These are phyloP conservation scores for Diadema setosum DNA, from an alignment of 35 echinoderm and acorn worm genomes.

Conservation along the genomic window DNA sequence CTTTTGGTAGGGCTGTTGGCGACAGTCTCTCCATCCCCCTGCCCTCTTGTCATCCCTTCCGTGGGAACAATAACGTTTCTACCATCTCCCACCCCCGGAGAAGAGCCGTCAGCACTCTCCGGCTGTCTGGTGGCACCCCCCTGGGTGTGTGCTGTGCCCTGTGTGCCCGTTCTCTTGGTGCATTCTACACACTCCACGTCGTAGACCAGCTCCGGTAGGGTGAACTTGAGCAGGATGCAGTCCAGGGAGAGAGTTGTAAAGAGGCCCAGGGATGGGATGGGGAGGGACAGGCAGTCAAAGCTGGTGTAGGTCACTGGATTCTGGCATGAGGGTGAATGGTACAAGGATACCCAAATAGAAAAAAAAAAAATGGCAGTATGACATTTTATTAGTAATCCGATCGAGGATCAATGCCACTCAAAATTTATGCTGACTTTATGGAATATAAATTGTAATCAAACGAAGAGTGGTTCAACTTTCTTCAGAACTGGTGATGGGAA, in stretches of 20 bases:
- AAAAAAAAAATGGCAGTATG: too few relatives aligned
- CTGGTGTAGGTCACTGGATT: conserved; percentile 81
- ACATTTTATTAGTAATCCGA: too few relatives aligned
- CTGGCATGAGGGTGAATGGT: conserved; percentile 41
- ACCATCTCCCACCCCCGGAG: too few relatives aligned
- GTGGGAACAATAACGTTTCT: background rate
- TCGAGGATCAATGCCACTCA: too few relatives aligned
- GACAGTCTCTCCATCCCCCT: background rate
- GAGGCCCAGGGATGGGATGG: conserved; percentile 33
- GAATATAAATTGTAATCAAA: too few relatives aligned
- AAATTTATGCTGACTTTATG: too few relatives aligned
- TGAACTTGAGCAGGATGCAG: conserved; percentile 65
- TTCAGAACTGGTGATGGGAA: too few relatives aligned
- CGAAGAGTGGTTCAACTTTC: too few relatives aligned
- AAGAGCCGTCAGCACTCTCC: too few relatives aligned
- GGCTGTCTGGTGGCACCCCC: background rate
- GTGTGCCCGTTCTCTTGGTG: conserved; percentile 25
- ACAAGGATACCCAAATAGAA: too few relatives aligned
- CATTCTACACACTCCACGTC: conserved; percentile 89
- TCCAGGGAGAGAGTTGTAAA: conserved; percentile 67
- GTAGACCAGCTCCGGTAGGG: conserved; percentile 66
- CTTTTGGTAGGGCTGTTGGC: too few relatives aligned
- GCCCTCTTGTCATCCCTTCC: background rate
- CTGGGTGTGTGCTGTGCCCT: background rate
- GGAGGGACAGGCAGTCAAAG: conserved; percentile 78